phyloP scores from a whole-genome alignment of 2,888 invertebrate genomes.

The Salpingus planirostris region DNA sequence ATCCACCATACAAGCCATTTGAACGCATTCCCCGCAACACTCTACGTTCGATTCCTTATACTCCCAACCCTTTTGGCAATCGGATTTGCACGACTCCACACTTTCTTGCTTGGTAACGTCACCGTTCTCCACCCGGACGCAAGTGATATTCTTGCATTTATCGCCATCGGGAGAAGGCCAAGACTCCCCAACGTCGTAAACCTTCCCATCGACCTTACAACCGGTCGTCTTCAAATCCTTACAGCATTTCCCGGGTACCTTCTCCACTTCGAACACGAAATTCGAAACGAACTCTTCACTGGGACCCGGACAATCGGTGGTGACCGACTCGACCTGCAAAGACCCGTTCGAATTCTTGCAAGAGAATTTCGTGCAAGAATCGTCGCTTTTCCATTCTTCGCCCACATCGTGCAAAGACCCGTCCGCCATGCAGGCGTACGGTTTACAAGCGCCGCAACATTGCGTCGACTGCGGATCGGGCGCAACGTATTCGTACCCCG shows the following conservation, averaged over 20 bases:
- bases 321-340: constrained; percentile 46
- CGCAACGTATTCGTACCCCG: constrained; percentile 49
- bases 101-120: constrained; percentile 46
- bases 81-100: constrained; percentile 45
- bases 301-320: constrained; percentile 46
- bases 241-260: constrained; percentile 49
- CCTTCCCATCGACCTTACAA: constrained; percentile 45
- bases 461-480: constrained; percentile 35
- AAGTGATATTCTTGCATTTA: constrained; percentile 48
- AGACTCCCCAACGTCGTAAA: constrained; percentile 42
- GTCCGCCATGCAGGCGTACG: constrained; percentile 47
- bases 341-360: constrained; percentile 48
- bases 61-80: constrained; percentile 49
- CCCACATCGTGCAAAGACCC: constrained; percentile 44
- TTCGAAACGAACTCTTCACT: constrained; percentile 39
- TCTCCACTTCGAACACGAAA: constrained; percentile 45
- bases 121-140: constrained; percentile 40
- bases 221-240: constrained; percentile 45
- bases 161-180: constrained; percentile 39
- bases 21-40: constrained; percentile 60
- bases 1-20: constrained; percentile 51
- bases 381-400: constrained; percentile 51
- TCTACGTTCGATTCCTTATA: constrained; percentile 42
- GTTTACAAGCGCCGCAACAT: constrained; percentile 60
- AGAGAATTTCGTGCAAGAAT: constrained; percentile 53